Percentiles rank a stretch among this genome's conserved stretches.
Conservation (phyloP, 2,113 vertebrate genomes). For the Baryphthengus martii region DNA sequence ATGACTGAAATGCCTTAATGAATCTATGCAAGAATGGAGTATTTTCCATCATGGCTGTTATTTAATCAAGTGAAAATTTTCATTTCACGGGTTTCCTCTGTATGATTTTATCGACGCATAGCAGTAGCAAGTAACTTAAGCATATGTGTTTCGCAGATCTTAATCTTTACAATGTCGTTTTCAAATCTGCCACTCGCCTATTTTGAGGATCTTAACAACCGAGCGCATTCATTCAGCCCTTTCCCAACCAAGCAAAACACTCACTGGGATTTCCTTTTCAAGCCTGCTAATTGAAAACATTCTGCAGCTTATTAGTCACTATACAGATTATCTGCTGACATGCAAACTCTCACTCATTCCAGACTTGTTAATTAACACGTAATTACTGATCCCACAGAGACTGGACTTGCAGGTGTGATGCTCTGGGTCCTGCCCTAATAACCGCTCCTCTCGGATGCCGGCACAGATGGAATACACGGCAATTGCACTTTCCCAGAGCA, state of each 20-base stretch:
- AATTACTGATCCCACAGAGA: constrained; percentile 60
- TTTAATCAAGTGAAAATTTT: constrained; percentile 24
- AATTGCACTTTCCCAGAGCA: neutral
- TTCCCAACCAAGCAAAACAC: constrained; percentile 57
- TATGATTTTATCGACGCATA: neutral
- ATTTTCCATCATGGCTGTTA: neutral
- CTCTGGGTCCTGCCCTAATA: constrained; percentile 47
- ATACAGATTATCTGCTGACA: constrained; percentile 69
- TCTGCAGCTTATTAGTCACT: constrained; percentile 69
- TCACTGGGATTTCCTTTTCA: constrained; percentile 68
- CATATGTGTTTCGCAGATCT: neutral
- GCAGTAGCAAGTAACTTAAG: constrained; percentile 26
- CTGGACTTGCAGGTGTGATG: constrained; percentile 69
- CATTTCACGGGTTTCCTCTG: neutral
- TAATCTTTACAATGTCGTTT: constrained; percentile 9
- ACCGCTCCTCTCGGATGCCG: neutral
- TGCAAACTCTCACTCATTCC: constrained; percentile 66
- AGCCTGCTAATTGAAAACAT: constrained; percentile 72
- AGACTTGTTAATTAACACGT: constrained; percentile 71
- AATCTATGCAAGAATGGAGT: neutral
- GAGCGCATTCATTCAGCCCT: constrained; percentile 39
- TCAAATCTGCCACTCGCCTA: neutral
- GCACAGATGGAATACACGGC: neutral
- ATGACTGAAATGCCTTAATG: neutral
- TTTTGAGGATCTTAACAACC: constrained; percentile 50